Base-by-base conservation (phyloP, 2,113 vertebrate genomes). In the Mustela lutreola region DNA sequence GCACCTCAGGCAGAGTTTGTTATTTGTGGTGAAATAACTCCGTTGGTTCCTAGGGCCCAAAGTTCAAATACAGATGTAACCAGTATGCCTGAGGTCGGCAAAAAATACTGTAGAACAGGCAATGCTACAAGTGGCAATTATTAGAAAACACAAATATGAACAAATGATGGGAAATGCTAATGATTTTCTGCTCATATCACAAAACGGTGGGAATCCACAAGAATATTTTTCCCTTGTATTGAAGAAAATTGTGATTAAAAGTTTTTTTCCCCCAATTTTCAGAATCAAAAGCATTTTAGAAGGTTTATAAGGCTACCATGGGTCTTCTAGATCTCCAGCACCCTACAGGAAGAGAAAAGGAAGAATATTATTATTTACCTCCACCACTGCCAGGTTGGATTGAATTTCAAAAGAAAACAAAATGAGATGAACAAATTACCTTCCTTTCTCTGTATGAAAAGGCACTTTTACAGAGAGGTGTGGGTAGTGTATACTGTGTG, bases 241-340 rank as follows among this genome's bases (percentile, higher is more conserved):
- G 98, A 98, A 99, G 98, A 98, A 99, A 99, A 99, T 98, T 98
- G 98, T 98, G 98, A 99, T 98, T 98, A 98, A 98, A 98, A 99
- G 98, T 98, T 99, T 99, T 73, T 99, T 99, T 98, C 98, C 99
- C 99, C 98, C 98, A 98, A 98, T 98, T 99, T 99, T 99, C 99
- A 99, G 99, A 99, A 99, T 99, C 99, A 99, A 99, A 99, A 99
- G 98, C 99, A 99, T 99, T 98, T 98, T 99, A 99, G 98, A 97
- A 98, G 98, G 98, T 99, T 98, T 99, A 98, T 99, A 99, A 99
- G 99, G 99, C 99, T 99, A 99, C 99, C 99, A 99, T 98, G 99
- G 99, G 99, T 99, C 99, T 99, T 99, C 99, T 98, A 99, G 98
- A 98, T 99, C 99, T 96, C 99, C 99, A 99, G 99, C 99, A 97